Evolutionary conservation across 2,888 invertebrate species (phyloP).

Genomic region (Harpalus rubripes): DNA sequence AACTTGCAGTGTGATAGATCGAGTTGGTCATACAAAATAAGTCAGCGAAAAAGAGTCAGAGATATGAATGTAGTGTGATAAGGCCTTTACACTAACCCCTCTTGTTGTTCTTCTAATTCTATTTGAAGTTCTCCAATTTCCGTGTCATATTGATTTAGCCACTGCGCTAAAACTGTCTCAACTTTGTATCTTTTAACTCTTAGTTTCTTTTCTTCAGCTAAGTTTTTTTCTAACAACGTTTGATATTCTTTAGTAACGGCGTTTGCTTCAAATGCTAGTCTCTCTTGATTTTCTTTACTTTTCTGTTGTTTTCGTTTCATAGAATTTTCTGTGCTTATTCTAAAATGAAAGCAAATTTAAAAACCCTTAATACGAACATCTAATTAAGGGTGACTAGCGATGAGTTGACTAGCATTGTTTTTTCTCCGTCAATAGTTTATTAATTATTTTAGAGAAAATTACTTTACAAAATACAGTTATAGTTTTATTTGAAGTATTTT

Average conservation of each 20-base stretch:
- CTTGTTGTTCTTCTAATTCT: conserved; percentile 79
- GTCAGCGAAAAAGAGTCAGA: too few species aligned
- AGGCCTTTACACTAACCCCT: conserved; percentile 72
- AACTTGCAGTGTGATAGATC: too few species aligned
- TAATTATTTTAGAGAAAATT: too few species aligned
- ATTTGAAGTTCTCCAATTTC: conserved; percentile 81
- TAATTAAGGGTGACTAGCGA: too few species aligned
- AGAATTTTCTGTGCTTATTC: background rate
- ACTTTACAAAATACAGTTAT: too few species aligned
- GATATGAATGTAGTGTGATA: too few species aligned
- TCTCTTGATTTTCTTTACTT: conserved; percentile 78
- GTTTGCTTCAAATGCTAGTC: conserved; percentile 79
- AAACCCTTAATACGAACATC: too few species aligned
- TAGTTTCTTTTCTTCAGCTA: conserved; percentile 79
- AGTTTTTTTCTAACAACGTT: conserved; percentile 76
- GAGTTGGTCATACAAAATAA: too few species aligned
- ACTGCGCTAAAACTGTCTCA: conserved; percentile 80
- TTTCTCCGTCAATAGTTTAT: too few species aligned
- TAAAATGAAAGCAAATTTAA: background rate
- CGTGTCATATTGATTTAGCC: conserved; percentile 81
- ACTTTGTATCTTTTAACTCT: conserved; percentile 80
- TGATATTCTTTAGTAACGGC: conserved; percentile 77
- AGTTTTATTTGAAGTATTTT: too few species aligned
- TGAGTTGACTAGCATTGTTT: too few species aligned
- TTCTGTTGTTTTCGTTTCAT: conserved; percentile 70